Evolutionary conservation across 2,888 invertebrate species (phyloP).

Genomic region (Ptilodon capucinus): DNA sequence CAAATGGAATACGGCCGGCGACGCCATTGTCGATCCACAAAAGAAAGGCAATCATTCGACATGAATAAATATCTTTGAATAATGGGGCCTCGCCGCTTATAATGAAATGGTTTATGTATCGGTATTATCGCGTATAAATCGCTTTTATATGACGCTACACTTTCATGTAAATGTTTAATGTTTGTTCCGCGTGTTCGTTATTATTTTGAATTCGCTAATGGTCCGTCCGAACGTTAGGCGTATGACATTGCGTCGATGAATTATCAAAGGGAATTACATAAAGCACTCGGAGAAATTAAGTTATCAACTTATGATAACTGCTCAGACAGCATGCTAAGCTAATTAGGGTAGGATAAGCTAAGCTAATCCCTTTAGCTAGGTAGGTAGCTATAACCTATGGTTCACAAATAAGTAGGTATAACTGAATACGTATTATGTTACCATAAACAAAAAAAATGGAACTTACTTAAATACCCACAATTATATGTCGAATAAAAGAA

Average conservation of each 20-base stretch:
- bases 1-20: conserved; percentile 74
- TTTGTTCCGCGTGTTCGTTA: conserved; percentile 35
- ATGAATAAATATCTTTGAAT: conserved; percentile 82
- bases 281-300: conserved; percentile 26
- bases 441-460: too few species aligned
- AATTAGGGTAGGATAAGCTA: conserved; percentile 40
- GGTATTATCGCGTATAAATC: conserved; percentile 73
- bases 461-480: too few species aligned
- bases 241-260: conserved; percentile 14
- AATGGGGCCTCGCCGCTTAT: conserved; percentile 71
- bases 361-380: too few species aligned
- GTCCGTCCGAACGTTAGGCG: conserved; percentile 26
- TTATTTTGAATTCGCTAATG: conserved; percentile 35
- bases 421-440: too few species aligned
- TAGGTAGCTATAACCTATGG: too few species aligned
- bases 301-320: conserved; percentile 30
- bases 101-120: conserved; percentile 80
- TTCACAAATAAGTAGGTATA: too few species aligned
- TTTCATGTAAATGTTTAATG: conserved; percentile 48
- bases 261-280: conserved; percentile 27
- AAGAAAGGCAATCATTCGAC: conserved; percentile 82
- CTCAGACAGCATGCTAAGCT: conserved; percentile 40
- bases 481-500: too few species aligned
- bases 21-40: conserved; percentile 77
- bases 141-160: conserved; percentile 58